Base-by-base conservation (phyloP, 2,888 invertebrate species). In the Sipunculus nudus region DNA sequence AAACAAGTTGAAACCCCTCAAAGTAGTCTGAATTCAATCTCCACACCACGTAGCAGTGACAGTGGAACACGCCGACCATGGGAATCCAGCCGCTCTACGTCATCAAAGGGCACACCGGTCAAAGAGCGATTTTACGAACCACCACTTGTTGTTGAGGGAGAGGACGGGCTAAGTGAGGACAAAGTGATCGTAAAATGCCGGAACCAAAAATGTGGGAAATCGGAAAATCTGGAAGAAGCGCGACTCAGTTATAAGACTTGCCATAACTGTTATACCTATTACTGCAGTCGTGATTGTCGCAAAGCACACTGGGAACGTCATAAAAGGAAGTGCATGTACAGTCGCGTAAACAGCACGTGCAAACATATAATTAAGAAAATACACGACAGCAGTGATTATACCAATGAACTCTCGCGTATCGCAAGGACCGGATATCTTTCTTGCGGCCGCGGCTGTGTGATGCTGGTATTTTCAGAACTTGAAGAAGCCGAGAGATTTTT, bases 241-340 rank as follows among this genome's bases (percentile, higher is more conserved):
- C 90, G 92, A 71, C 87, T 89, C 73, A 88, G 88, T 75, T 96
- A 90, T 87, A 95, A 96, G 84, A 92, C 92, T 74, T 95, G 94
- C 84, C 95, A 95, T 86, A 96, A 96, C 84, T 97, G 97, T 86
- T 91, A 92, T 72, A 93, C 94, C 78, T 89, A 92, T 78, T 97
- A 97, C 85, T 97, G 97, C 85, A 93, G 94, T 63, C 88, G 93
- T 63, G 91, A 92, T 76, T 97, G 96, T 83, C 89, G 97, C 26
- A 87, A 92, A 63, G 89, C 91, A 16, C 95, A 97, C 82, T 96
- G 96, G 96, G 92, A 93, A 79, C 91, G 92, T 75, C 97, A 97
- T 81, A 89, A 94, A 63, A 53, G 49, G 26, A 91, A 91, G 38
- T 96, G 96, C 81, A 86, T 94, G 65, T 94, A 94, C 84, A 94